Evolutionary conservation across 2,888 invertebrate genomes (phyloP).

Genomic region (Lasioglossum oenotherae): DNA sequence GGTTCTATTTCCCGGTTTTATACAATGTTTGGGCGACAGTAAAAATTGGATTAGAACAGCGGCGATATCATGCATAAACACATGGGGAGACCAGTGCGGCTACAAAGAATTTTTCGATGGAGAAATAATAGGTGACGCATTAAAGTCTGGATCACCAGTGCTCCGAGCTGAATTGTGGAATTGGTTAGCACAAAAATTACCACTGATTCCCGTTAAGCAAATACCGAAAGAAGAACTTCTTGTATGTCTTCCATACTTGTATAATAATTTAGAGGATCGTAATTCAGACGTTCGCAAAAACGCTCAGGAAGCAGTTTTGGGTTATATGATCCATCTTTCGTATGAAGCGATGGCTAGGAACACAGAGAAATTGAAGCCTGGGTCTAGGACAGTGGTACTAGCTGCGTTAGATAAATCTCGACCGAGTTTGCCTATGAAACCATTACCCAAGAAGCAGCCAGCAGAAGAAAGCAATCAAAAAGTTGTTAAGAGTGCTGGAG

Average conservation of each 20-base stretch:
- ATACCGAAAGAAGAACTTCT: conserved; percentile 93
- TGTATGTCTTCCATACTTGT: conserved; percentile 91
- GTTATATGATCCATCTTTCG: conserved; percentile 96
- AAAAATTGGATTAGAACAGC: conserved; percentile 93
- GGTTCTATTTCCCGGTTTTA: conserved; percentile 93
- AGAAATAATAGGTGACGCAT: conserved; percentile 95
- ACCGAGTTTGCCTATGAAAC: conserved; percentile 93
- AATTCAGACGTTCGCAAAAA: conserved; percentile 96
- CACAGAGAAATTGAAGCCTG: conserved; percentile 92
- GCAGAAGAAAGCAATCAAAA: conserved; percentile 86
- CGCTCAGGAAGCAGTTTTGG: conserved; percentile 94
- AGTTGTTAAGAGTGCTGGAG: conserved; percentile 86
- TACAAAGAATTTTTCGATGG: conserved; percentile 93
- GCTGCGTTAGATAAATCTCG: conserved; percentile 94
- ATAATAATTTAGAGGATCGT: conserved; percentile 94
- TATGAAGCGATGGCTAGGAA: conserved; percentile 92
- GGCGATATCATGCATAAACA: conserved; percentile 92
- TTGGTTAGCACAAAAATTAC: conserved; percentile 94
- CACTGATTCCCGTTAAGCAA: conserved; percentile 89
- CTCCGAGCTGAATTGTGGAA: conserved; percentile 92
- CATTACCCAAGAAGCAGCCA: conserved; percentile 87
- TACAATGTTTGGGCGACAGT: conserved; percentile 88
- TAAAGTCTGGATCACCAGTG: conserved; percentile 93
- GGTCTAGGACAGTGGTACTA: conserved; percentile 91
- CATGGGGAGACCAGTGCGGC: conserved; percentile 93